Evolutionary conservation across 2,113 vertebrate species (phyloP).

Genomic region (Dissostichus mawsoni): DNA sequence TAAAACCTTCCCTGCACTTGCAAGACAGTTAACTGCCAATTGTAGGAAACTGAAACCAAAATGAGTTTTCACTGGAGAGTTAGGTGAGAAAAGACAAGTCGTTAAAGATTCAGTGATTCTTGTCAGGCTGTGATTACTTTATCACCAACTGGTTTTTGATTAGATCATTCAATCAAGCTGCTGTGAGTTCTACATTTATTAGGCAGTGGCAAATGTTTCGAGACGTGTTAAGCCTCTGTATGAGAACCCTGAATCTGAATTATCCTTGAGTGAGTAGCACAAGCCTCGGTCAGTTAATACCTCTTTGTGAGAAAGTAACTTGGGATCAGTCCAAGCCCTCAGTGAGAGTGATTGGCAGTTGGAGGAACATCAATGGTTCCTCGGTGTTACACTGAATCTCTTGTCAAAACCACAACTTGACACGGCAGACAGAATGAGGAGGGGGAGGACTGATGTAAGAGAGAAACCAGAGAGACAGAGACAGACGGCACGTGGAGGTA

Average conservation of each 20-base stretch:
- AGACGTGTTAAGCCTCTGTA: conserved; percentile 18
- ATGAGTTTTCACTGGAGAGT: conserved; percentile 25
- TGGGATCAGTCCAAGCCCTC: conserved; percentile 32
- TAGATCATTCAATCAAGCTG: conserved; percentile 5
- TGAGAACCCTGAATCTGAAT: conserved; percentile 41
- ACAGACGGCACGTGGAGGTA: conserved; percentile 1
- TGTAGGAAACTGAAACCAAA: conserved; percentile 21
- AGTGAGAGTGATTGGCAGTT: conserved; percentile 55
- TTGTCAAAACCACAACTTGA: conserved; percentile 44
- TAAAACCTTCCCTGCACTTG: conserved; percentile 46
- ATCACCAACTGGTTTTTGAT: conserved; percentile 16
- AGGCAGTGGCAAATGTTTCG: conserved; percentile 19
- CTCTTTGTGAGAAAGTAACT: conserved; percentile 50
- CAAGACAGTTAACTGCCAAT: conserved; percentile 13
- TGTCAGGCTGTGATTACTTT: conserved; percentile 13
- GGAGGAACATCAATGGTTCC: conserved; percentile 34
- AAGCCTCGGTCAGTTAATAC: conserved; percentile 40
- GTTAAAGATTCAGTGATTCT: conserved; percentile 24
- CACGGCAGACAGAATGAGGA: conserved; percentile 9
- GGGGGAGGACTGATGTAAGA: not conserved
- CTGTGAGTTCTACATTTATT: conserved; percentile 23
- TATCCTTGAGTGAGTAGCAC: conserved; percentile 26
- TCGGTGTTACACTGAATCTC: conserved; percentile 23
- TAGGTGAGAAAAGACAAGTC: not conserved
- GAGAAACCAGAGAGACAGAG: conserved; percentile 18